Evolutionary conservation across 2,888 invertebrate genomes (phyloP).

Genomic region (Nycteola revayana): DNA sequence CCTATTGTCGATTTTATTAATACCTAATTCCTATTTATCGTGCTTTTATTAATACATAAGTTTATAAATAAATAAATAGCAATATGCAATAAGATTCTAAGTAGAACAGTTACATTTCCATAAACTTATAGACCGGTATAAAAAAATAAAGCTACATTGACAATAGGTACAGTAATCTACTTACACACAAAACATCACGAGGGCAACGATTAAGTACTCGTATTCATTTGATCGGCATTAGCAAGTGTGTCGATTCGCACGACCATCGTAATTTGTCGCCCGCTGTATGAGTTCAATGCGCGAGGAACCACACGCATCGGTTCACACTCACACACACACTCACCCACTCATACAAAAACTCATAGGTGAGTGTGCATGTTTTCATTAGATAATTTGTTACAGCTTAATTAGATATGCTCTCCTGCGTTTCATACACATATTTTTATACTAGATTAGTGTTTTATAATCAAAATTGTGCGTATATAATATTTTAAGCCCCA

Average conservation of each 20-base stretch:
- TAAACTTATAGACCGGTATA: no score
- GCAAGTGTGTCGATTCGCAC: constrained; percentile 65
- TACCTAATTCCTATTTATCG: no score
- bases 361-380: constrained; percentile 24
- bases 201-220: constrained; percentile 35
- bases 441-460: no score
- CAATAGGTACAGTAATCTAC: constrained; percentile 21
- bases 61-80: no score
- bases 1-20: no score
- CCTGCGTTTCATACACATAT: no score
- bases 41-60: no score
- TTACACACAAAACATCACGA: constrained; percentile 26
- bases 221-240: constrained; percentile 43
- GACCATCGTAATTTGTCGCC: constrained; percentile 62
- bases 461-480: no score
- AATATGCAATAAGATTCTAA: no score
- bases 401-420: background rate
- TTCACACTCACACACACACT: constrained; percentile 37
- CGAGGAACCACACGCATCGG: constrained; percentile 47
- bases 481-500: no score
- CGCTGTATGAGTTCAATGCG: constrained; percentile 53
- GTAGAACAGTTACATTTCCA: no score
- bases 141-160: background rate
- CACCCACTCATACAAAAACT: constrained; percentile 10
- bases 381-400: constrained; percentile 16